Conservation (phyloP, 2,888 invertebrate genomes). For the Volucella inflata region DNA sequence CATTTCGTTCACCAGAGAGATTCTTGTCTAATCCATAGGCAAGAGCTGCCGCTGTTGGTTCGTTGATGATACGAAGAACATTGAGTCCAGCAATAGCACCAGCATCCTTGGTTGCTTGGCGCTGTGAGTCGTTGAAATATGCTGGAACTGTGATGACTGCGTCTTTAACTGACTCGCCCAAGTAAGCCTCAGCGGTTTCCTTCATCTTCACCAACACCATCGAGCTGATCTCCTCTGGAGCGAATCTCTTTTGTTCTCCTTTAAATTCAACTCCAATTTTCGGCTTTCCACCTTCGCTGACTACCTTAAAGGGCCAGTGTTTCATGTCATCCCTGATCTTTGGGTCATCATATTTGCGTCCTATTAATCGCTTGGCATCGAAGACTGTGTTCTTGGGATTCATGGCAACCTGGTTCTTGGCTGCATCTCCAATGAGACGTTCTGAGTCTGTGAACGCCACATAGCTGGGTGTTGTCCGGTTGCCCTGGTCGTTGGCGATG, state of each 20-base stretch:
- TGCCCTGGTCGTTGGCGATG: constrained; percentile 91
- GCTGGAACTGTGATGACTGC: constrained; percentile 96
- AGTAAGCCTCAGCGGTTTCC: constrained; percentile 94
- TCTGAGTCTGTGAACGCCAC: constrained; percentile 93
- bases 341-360: constrained; percentile 92
- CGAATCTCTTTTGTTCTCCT: constrained; percentile 94
- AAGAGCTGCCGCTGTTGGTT: constrained; percentile 95
- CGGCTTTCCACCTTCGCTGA: constrained; percentile 91
- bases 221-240: constrained; percentile 95
- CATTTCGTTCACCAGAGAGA: too few relatives aligned
- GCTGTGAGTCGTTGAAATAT: constrained; percentile 95
- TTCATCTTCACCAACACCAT: constrained; percentile 98
- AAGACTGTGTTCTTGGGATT: constrained; percentile 94
- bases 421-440: constrained; percentile 91
- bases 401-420: constrained; percentile 92
- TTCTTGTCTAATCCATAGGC: constrained; percentile 86
- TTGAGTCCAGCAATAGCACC: constrained; percentile 96
- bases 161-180: constrained; percentile 92
- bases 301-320: constrained; percentile 96
- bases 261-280: constrained; percentile 94
- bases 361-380: constrained; percentile 96
- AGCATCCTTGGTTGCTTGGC: constrained; percentile 97
- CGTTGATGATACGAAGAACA: constrained; percentile 95
- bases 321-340: constrained; percentile 96
- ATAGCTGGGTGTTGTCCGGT: constrained; percentile 88